Evolutionary conservation across 2,888 invertebrate genomes (phyloP).

Genomic region (Acanthopleura granulata): DNA sequence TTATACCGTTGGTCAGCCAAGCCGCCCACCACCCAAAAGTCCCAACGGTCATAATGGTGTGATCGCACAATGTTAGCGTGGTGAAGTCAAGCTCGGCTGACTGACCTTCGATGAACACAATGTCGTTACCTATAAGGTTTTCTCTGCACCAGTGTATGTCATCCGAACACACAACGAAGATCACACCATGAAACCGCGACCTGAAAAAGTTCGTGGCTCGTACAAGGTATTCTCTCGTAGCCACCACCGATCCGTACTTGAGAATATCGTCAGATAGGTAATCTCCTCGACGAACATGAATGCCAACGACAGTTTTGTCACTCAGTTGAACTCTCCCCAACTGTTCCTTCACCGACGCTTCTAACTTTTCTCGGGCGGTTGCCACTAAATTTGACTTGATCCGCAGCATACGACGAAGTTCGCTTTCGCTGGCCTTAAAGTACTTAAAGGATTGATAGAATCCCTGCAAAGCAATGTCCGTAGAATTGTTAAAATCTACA

Average conservation of each 20-base stretch:
- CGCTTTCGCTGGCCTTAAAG: not conserved
- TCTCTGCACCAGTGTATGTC: not conserved
- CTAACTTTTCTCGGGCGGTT: not conserved
- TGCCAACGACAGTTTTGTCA: not conserved
- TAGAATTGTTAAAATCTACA: not conserved
- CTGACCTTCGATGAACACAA: not conserved
- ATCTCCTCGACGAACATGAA: conserved; percentile 12
- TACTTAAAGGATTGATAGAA: not conserved
- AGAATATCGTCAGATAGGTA: not conserved
- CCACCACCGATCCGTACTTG: not conserved
- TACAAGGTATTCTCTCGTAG: not conserved
- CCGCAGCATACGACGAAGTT: not conserved
- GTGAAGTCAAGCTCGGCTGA: not conserved
- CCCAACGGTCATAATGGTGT: conserved; percentile 3
- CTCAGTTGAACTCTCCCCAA: not conserved
- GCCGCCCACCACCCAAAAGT: conserved; percentile 4
- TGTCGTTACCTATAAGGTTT: not conserved
- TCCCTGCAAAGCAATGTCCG: conserved; percentile 2
- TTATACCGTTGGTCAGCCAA: conserved; percentile 9
- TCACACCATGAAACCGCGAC: not conserved
- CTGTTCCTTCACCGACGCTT: not conserved
- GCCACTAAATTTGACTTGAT: not conserved
- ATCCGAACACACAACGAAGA: not conserved
- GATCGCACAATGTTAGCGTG: not conserved
- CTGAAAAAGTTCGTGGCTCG: not conserved